Conservation (phyloP, 2,888 invertebrate genomes). For the Timema podura region DNA sequence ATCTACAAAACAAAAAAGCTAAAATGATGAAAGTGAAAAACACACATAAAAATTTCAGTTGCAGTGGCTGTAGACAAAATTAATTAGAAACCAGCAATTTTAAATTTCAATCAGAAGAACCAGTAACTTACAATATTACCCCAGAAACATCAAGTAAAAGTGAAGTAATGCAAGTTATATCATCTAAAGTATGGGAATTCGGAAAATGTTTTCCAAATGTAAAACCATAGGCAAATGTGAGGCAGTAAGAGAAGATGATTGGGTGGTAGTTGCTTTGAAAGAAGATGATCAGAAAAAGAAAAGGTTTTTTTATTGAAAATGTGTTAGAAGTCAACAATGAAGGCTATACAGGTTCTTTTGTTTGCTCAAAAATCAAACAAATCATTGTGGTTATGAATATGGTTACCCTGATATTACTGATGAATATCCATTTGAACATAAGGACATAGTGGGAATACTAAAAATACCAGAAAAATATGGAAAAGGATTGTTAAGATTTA, state of each 20-base stretch:
- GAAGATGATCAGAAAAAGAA: neutral
- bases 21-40: too few relatives aligned
- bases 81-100: neutral
- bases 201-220: neutral
- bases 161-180: neutral
- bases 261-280: neutral
- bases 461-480: neutral
- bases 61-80: neutral
- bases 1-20: too few relatives aligned
- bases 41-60: too few relatives aligned
- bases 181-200: neutral
- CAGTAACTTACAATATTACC: neutral
- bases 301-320: neutral
- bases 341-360: too few relatives aligned
- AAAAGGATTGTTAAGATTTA: neutral
- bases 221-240: neutral
- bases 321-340: neutral
- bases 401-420: neutral
- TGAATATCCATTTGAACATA: neutral
- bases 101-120: neutral
- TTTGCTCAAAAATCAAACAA: too few relatives aligned
- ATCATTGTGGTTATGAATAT: too few relatives aligned
- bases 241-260: neutral
- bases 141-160: too few relatives aligned
- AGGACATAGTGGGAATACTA: neutral